Percentiles rank a stretch among this genome's conserved stretches.
These are phyloP conservation scores for Pelmatolapia mariae DNA, from an alignment of 2,113 vertebrate genomes.

Conservation along the genomic window DNA sequence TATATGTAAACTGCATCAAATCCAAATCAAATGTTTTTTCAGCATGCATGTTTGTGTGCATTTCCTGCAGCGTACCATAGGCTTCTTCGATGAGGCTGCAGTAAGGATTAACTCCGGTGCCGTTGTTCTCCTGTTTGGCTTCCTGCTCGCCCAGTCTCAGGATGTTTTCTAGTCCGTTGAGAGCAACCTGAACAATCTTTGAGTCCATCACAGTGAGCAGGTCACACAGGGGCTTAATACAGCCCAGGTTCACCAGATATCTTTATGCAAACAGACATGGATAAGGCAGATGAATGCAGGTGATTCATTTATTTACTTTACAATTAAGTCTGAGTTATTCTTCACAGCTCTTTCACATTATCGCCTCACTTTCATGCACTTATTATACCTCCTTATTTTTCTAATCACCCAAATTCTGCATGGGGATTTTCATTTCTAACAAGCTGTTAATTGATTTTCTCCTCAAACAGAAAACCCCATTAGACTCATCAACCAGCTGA, in stretches of 20 bases:
- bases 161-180: slow-evolving; percentile 95
- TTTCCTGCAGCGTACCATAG: slow-evolving; percentile 76
- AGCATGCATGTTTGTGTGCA: neutral
- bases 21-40: neutral
- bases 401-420: neutral
- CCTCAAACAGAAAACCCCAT: neutral
- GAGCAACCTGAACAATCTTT: slow-evolving; percentile 94
- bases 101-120: slow-evolving; percentile 88
- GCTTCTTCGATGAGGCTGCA: slow-evolving; percentile 96
- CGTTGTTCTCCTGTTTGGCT: slow-evolving; percentile 82
- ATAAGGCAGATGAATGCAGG: neutral
- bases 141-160: slow-evolving; percentile 94
- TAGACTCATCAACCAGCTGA: neutral
- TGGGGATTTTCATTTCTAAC: neutral
- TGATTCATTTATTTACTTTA: neutral
- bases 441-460: neutral
- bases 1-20: neutral
- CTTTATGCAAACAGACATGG: slow-evolving; percentile 48
- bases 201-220: slow-evolving; percentile 98
- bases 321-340: neutral
- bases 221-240: slow-evolving; percentile 94
- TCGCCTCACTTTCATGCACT: neutral
- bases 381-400: neutral
- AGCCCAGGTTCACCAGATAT: slow-evolving; percentile 92
- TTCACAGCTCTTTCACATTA: neutral